Percentiles rank a stretch among this genome's conserved stretches.
Evolutionary conservation across 2,797 vertebrate genomes (phyloP).

Genomic region (Sebastes baramenuke): DNA sequence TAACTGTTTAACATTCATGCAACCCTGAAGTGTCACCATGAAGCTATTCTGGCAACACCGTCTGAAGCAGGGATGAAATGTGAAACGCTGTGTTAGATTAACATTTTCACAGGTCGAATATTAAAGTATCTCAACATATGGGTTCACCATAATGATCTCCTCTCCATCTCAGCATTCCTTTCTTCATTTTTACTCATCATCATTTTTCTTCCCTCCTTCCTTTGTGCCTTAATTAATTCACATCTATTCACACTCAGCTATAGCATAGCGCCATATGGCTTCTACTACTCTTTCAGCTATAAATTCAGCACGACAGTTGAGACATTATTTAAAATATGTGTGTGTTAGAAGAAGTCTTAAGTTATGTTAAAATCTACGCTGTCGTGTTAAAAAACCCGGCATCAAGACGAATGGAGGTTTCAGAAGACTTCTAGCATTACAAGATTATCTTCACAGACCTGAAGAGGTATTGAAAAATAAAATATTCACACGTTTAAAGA

Average conservation of each 20-base stretch:
- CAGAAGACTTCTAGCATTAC: neutral
- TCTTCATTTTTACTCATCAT: slow-evolving; percentile 23
- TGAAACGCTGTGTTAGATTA: neutral
- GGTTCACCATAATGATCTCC: slow-evolving; percentile 7
- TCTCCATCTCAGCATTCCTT: slow-evolving; percentile 12
- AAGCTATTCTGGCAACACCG: neutral
- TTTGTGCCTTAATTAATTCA: slow-evolving; percentile 53
- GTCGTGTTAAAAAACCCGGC: neutral
- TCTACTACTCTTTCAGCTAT: slow-evolving; percentile 21
- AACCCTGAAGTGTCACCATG: neutral
- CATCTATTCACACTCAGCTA: slow-evolving; percentile 50
- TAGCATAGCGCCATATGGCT: slow-evolving; percentile 61
- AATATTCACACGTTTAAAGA: slow-evolving; percentile 54
- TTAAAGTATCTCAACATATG: slow-evolving; percentile 20
- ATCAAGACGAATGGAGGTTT: slow-evolving; percentile 14
- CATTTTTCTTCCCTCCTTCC: slow-evolving; percentile 18
- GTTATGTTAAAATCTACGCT: slow-evolving; percentile 5
- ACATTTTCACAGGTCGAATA: slow-evolving; percentile 6
- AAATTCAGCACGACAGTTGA: slow-evolving; percentile 40
- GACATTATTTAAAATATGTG: slow-evolving; percentile 32
- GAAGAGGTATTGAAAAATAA: slow-evolving; percentile 48
- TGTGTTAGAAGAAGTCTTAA: neutral
- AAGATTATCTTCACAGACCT: slow-evolving; percentile 11
- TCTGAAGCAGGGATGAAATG: neutral
- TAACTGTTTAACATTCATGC: neutral